Percentiles rank a stretch among this genome's conserved stretches.
phyloP scores from a whole-genome alignment of 2,113 vertebrate genomes.

The Butorides virescens region DNA sequence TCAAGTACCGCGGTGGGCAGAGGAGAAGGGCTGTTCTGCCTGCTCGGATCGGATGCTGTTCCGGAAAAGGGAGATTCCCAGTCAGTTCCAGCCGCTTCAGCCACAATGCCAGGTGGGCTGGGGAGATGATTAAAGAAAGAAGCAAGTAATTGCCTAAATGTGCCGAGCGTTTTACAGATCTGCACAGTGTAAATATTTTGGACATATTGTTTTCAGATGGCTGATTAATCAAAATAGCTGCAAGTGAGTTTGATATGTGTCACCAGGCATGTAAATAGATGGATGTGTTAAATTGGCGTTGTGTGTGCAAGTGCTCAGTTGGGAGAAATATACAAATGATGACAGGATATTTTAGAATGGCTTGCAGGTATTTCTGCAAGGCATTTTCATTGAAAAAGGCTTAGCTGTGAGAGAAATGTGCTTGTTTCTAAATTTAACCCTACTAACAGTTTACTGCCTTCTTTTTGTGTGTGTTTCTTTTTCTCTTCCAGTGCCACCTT shows the following conservation, averaged over 20 bases:
- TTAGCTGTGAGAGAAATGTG: neutral
- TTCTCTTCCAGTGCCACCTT: slow-evolving; percentile 92
- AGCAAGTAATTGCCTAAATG: neutral
- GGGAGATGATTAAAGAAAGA: neutral
- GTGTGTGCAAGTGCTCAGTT: neutral
- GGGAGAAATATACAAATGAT: neutral
- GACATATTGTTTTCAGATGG: slow-evolving; percentile 49
- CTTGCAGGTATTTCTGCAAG: neutral
- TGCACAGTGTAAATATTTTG: slow-evolving; percentile 14
- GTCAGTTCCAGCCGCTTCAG: neutral
- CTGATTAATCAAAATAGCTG: slow-evolving; percentile 52
- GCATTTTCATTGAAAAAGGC: neutral
- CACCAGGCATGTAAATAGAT: neutral
- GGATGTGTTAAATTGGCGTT: neutral
- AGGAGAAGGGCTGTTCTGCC: slow-evolving; percentile 16
- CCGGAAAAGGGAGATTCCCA: neutral
- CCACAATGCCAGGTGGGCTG: slow-evolving; percentile 45
- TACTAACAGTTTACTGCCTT: slow-evolving; percentile 38
- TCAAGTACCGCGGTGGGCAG: slow-evolving; percentile 13
- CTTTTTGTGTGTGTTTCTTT: slow-evolving; percentile 34
- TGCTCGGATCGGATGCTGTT: neutral
- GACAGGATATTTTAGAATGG: neutral
- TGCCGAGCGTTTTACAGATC: neutral
- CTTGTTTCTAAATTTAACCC: slow-evolving; percentile 6
- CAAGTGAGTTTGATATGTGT: slow-evolving; percentile 35